Conservation (phyloP, 2,888 invertebrate genomes). For the Fragum sueziense region DNA sequence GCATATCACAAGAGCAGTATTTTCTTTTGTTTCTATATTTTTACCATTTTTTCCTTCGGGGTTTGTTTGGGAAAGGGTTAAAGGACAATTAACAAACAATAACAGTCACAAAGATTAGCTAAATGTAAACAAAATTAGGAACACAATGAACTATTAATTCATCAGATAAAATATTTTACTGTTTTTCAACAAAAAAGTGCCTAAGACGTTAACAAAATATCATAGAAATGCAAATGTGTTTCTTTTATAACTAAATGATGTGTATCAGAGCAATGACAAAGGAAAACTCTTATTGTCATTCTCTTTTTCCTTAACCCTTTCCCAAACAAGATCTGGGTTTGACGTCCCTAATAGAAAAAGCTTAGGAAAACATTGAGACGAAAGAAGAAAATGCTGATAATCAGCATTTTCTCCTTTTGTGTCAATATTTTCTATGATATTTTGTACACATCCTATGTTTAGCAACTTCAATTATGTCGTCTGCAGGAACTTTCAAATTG, state of each 20-base stretch:
- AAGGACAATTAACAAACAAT: neutral
- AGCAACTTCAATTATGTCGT: too few species aligned
- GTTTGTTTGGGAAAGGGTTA: neutral
- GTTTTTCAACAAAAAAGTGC: conserved; percentile 4
- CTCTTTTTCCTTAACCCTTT: neutral
- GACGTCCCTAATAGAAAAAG: too few species aligned
- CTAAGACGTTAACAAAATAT: neutral
- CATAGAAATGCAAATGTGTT: conserved; percentile 13
- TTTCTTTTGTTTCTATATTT: too few species aligned
- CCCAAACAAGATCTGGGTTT: neutral
- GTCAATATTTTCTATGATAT: too few species aligned
- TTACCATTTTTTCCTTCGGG: too few species aligned
- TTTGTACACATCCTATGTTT: too few species aligned
- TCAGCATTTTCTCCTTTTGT: neutral
- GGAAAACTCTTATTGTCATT: neutral
- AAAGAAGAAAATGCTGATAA: too few species aligned
- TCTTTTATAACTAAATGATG: neutral
- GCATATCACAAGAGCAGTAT: too few species aligned
- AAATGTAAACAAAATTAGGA: conserved; percentile 18
- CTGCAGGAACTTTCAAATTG: too few species aligned
- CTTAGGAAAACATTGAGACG: too few species aligned
- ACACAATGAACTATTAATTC: conserved; percentile 8
- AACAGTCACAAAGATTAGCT: conserved; percentile 5
- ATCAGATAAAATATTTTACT: conserved; percentile 18
- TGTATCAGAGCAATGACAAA: neutral